Evolutionary conservation across 2,113 vertebrate genomes (phyloP), one percentile per base, ranked within the genome.

Genomic region (Saccopteryx bilineata): DNA sequence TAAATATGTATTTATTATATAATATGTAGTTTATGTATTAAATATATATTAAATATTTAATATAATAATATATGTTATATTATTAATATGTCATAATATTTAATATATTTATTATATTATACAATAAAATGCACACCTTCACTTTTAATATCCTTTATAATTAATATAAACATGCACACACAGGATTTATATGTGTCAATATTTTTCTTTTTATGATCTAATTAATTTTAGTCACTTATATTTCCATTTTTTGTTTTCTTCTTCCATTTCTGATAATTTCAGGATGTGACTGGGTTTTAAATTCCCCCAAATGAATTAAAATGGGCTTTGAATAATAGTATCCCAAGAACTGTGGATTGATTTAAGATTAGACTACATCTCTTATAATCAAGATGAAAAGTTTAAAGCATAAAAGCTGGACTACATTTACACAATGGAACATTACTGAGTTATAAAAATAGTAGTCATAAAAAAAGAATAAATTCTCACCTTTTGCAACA

Each of bases 271-370:
- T 60, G 26, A 90, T 74, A 89, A 66, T 75, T 72, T 48, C 4
- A 94, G n/a, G 6, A 13, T 39, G 3, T 39, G 18, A 17, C 24
- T 87, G 4, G 18, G 14, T 88, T 63, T 79, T 80, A 68, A 74
- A 75, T 4, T 91, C 21, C 18, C 23, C 19, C 71, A 75, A 71
- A 81, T 76, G 13, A 13, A 90, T 66, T 31, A 60, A 88, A 76
- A 78, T 83, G 21, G 17, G 71, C 56, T 81, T 92, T 65, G 48
- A 56, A 83, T 74, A 78, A 78, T 91, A 69, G 2, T 82, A 2
- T 71, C 13, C 63, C 15, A 93, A 56, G 76, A 87, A 74, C 88
- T 50, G 17, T 26, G 89, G 23, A 93, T 54, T 91, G 60, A 81
- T 50, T 58, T 81, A 87, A 56, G 17, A 61, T 82, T 86, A 66